Evolutionary conservation across 2,888 invertebrate species (phyloP).

Genomic region (Saturnia pavonia): DNA sequence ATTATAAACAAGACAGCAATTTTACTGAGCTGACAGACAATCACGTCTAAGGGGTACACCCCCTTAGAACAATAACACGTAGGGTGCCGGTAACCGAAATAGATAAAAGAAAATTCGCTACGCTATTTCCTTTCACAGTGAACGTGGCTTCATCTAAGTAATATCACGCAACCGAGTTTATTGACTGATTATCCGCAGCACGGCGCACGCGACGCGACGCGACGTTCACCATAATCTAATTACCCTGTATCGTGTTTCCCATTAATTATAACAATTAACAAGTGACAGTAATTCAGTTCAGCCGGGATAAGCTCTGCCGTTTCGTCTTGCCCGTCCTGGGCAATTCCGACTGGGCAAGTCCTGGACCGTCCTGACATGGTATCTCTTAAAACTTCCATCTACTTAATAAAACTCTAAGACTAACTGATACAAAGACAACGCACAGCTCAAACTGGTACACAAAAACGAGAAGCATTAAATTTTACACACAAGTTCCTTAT

Average conservation of each 20-base stretch:
- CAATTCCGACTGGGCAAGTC: too few species aligned
- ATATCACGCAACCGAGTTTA: conserved; percentile 2
- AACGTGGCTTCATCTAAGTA: neutral
- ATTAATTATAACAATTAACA: neutral
- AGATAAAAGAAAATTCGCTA: neutral
- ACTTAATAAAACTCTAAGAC: too few species aligned
- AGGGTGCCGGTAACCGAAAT: neutral
- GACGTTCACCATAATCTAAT: neutral
- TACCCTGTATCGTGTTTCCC: neutral
- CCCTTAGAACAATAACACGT: neutral
- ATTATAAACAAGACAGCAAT: neutral
- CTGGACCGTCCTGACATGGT: too few species aligned
- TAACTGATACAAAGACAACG: neutral
- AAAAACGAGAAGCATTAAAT: neutral
- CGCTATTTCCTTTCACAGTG: neutral
- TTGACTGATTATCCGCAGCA: neutral
- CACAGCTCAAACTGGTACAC: neutral
- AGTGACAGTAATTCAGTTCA: neutral
- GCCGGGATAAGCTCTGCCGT: neutral
- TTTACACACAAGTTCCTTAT: too few species aligned
- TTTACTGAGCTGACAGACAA: neutral
- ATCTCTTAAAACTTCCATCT: too few species aligned
- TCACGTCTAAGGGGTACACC: too few species aligned
- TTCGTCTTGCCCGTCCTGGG: neutral
- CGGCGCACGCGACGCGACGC: neutral